Percentiles rank a stretch among this genome's conserved stretches.
Evolutionary conservation across 2,888 invertebrate species (phyloP).

Genomic region (Pilophorus perplexus): DNA sequence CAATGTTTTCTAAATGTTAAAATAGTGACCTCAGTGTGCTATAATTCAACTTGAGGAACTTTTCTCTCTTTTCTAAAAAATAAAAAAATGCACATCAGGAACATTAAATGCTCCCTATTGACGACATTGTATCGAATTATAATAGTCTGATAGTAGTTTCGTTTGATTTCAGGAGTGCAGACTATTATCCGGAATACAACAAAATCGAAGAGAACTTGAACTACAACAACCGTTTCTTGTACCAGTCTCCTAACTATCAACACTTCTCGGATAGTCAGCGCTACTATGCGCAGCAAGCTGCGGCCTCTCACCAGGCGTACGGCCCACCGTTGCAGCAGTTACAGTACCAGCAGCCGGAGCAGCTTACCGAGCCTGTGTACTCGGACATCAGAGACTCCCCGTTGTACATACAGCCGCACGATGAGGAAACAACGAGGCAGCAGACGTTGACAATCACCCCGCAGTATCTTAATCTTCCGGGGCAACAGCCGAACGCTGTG

Average conservation of each 20-base stretch:
- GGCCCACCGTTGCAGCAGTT: slow-evolving; percentile 16
- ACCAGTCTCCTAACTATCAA: slow-evolving; percentile 28
- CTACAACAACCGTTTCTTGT: slow-evolving; percentile 35
- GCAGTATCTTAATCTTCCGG: slow-evolving; percentile 6
- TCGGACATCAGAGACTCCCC: slow-evolving; percentile 26
- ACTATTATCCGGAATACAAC: slow-evolving; percentile 24
- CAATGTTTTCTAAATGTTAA: too few relatives aligned
- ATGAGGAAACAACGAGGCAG: slow-evolving; percentile 29
- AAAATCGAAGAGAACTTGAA: slow-evolving; percentile 30
- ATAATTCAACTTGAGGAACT: too few relatives aligned
- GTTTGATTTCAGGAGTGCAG: slow-evolving; percentile 26
- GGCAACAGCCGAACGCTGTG: neutral
- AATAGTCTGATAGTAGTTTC: too few relatives aligned
- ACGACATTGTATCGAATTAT: too few relatives aligned
- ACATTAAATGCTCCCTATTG: too few relatives aligned
- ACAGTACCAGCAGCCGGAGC: slow-evolving; percentile 25
- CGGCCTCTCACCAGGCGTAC: slow-evolving; percentile 3
- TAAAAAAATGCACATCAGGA: too few relatives aligned
- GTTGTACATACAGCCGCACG: slow-evolving; percentile 26
- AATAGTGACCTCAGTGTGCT: too few relatives aligned
- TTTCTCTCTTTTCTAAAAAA: too few relatives aligned
- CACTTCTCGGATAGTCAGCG: slow-evolving; percentile 27
- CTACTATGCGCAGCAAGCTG: neutral
- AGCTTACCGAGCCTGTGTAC: slow-evolving; percentile 22
- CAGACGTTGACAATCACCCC: slow-evolving; percentile 21